Percentiles rank a stretch among this genome's conserved stretches.
Conservation (phyloP, 2,113 vertebrate genomes). For the Ptilorrhoa leucosticta region DNA sequence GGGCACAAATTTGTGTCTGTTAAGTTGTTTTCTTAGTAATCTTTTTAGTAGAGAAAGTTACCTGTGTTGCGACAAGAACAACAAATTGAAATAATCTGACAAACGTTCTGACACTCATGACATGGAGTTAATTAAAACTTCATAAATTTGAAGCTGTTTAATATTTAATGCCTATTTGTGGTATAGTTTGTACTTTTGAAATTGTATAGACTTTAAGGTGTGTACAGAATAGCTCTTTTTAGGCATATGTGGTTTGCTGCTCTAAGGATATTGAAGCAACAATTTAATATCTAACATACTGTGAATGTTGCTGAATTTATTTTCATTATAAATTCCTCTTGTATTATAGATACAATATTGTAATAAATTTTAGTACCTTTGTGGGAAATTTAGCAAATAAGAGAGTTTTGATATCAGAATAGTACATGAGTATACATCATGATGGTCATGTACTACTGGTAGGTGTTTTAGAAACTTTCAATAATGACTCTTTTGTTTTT, state of each 20-base stretch:
- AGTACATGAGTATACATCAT: background rate
- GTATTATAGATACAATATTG: background rate
- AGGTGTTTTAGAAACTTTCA: slow-evolving; percentile 52
- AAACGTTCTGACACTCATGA: background rate
- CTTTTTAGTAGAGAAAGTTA: background rate
- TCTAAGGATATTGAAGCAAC: background rate
- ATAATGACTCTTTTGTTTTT: slow-evolving; percentile 61
- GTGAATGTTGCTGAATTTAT: background rate
- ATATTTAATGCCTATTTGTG: background rate
- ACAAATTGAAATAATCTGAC: background rate
- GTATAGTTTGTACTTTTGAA: background rate
- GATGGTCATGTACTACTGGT: slow-evolving; percentile 11
- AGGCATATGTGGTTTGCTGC: background rate
- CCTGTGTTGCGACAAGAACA: background rate
- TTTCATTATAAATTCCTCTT: background rate
- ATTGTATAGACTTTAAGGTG: background rate
- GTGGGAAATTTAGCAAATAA: background rate
- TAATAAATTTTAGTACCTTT: background rate
- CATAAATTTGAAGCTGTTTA: background rate
- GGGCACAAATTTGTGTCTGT: background rate
- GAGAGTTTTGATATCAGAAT: background rate
- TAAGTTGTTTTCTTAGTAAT: background rate
- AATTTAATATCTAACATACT: background rate
- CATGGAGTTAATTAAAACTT: background rate
- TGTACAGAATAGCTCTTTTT: background rate